Percentiles rank a stretch among this genome's conserved stretches.
These are phyloP conservation scores for Todiramphus saurophagus DNA, from an alignment of 2,113 vertebrate genomes.

Conservation along the genomic window DNA sequence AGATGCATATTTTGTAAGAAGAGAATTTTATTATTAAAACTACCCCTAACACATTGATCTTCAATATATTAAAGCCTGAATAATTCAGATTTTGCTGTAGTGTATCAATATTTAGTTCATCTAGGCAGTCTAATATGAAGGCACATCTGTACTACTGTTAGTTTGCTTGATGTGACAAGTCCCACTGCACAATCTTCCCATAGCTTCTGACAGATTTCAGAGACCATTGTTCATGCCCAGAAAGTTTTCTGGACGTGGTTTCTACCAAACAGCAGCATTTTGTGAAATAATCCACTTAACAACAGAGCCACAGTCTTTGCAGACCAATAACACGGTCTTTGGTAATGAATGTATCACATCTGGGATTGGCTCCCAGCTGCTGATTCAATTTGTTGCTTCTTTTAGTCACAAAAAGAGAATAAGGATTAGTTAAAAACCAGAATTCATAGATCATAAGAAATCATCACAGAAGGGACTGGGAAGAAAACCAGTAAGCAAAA, in stretches of 20 bases:
- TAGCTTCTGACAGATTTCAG: background rate
- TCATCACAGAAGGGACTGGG: background rate
- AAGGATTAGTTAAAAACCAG: slow-evolving; percentile 2
- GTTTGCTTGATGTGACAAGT: background rate
- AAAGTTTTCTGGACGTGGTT: background rate
- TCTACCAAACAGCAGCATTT: background rate
- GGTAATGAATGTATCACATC: background rate
- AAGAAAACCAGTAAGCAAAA: background rate
- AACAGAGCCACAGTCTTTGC: background rate
- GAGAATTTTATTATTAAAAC: background rate
- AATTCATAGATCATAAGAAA: background rate
- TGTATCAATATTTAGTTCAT: background rate
- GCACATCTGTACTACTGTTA: background rate
- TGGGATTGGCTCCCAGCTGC: background rate
- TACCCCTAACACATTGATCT: background rate
- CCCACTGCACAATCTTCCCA: background rate
- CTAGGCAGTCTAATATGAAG: background rate
- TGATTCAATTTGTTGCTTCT: background rate
- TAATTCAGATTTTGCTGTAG: background rate
- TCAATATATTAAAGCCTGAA: slow-evolving; percentile 9
- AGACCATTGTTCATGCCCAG: background rate
- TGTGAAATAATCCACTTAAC: background rate
- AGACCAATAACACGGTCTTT: background rate
- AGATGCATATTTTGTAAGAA: background rate
- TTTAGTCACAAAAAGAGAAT: background rate